Evolutionary conservation across 2,888 invertebrate species (phyloP).

Genomic region (Amblyjoppa fuscipennis): DNA sequence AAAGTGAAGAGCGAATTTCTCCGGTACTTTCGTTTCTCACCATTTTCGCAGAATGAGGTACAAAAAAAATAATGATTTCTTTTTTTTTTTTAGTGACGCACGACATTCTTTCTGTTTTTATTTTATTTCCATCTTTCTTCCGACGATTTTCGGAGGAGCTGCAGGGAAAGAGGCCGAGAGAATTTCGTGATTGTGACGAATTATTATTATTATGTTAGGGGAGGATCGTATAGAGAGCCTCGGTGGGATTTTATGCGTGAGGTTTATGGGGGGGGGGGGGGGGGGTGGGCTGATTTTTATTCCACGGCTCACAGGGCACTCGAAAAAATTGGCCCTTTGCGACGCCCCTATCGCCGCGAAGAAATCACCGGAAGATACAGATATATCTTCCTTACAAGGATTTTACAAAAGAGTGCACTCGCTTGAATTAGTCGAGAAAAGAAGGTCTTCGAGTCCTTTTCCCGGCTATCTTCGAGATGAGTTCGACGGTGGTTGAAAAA

Average conservation of each 20-base stretch:
- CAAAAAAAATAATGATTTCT: no score
- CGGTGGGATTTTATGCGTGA: neutral
- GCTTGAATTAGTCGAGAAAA: conserved; percentile 27
- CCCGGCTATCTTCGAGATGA: conserved; percentile 24
- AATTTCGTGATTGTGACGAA: no score
- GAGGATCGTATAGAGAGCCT: no score
- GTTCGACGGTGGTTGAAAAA: conserved; percentile 30
- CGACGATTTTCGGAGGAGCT: no score
- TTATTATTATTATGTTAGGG: no score
- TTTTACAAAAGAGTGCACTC: conserved; percentile 5
- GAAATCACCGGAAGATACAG: neutral
- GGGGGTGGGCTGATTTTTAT: neutral
- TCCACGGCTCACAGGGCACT: neutral
- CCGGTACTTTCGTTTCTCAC: no score
- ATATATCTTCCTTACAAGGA: neutral
- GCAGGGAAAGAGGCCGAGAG: no score
- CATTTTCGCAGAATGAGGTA: no score
- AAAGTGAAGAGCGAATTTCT: no score
- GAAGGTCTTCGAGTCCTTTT: neutral
- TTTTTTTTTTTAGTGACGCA: no score
- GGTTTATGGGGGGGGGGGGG: neutral
- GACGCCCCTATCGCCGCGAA: neutral
- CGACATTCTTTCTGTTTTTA: no score
- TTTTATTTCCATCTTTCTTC: no score
- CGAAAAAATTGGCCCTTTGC: conserved; percentile 2